These are phyloP conservation scores for Danaus plexippus DNA, from an alignment of 1,140 invertebrate genomes.

Conservation along the genomic window DNA sequence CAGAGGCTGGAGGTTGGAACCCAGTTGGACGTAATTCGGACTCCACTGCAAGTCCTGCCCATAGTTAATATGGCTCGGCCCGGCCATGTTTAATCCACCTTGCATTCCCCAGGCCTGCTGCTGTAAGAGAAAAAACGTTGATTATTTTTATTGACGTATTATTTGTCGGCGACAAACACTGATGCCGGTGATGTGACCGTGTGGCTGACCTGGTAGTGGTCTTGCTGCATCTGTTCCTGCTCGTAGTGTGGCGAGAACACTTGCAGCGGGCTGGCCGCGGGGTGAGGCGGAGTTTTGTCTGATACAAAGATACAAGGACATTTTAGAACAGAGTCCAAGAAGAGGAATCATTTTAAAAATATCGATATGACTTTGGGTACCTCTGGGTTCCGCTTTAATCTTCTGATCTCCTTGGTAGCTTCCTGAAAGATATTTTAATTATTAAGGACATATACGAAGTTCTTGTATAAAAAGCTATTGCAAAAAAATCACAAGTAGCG, in stretches of 20 bases:
- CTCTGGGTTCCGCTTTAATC: conserved; percentile 52
- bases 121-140: not conserved
- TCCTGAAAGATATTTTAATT: conserved; percentile 26
- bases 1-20: conserved; percentile 17
- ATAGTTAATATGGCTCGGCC: conserved; percentile 23
- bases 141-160: conserved; percentile 1
- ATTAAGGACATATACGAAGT: too few species aligned
- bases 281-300: conserved; percentile 40
- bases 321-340: not conserved
- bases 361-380: conserved; percentile 15
- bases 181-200: too few species aligned
- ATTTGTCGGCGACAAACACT: too few species aligned
- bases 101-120: conserved; percentile 25
- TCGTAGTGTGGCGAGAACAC: conserved; percentile 26
- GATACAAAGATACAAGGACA: conserved; percentile 12
- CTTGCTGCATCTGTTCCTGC: conserved; percentile 14
- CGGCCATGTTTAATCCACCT: conserved; percentile 14
- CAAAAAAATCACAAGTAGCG: too few species aligned
- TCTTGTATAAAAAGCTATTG: too few species aligned
- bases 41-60: conserved; percentile 26
- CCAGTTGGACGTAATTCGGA: conserved; percentile 19
- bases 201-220: conserved; percentile 19
- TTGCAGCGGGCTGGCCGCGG: conserved; percentile 28
- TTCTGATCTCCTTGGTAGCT: conserved; percentile 30
- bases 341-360: not conserved